Percentiles rank a stretch among this genome's conserved stretches.
Evolutionary conservation across 2,113 vertebrate species (phyloP).

Genomic region (Holacanthus passer): DNA sequence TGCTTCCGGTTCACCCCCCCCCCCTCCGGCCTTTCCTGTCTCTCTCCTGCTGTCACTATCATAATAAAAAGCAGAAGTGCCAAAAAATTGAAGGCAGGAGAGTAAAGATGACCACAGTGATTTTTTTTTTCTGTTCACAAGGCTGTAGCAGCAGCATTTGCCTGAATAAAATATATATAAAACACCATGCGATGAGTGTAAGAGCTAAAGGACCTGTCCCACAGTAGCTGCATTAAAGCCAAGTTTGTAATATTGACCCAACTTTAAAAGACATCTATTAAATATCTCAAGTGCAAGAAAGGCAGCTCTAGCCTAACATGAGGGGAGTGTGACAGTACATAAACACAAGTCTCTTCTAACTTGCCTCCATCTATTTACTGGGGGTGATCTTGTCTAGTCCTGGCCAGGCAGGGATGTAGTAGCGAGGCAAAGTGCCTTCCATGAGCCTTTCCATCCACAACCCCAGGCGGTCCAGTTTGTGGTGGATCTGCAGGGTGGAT

Average conservation of each 20-base stretch:
- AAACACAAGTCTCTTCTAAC: constrained; percentile 10
- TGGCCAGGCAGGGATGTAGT: constrained; percentile 95
- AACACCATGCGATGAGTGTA: constrained; percentile 54
- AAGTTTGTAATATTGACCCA: constrained; percentile 25
- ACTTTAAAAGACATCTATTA: constrained; percentile 33
- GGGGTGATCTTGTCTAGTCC: constrained; percentile 88
- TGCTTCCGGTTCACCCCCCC: too few species aligned
- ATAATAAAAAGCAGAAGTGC: too few species aligned
- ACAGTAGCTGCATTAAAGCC: constrained; percentile 43
- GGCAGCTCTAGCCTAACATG: constrained; percentile 10
- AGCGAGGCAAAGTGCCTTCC: constrained; percentile 95
- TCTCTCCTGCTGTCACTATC: too few species aligned
- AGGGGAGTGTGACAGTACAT: constrained; percentile 8
- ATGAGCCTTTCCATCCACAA: constrained; percentile 97
- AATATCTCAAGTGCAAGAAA: constrained; percentile 55
- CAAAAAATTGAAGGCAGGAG: constrained; percentile 31
- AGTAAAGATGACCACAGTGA: constrained; percentile 64
- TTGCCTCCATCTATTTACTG: constrained; percentile 69
- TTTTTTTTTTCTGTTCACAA: constrained; percentile 50
- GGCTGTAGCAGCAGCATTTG: constrained; percentile 49
- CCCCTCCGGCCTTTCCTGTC: too few species aligned
- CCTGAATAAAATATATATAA: constrained; percentile 19
- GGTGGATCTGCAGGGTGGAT: constrained; percentile 89
- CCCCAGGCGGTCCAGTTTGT: constrained; percentile 93
- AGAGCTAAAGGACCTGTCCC: constrained; percentile 30